Evolutionary conservation across 2,113 vertebrate genomes (phyloP), one percentile per base, ranked within the genome.

Genomic region (Peromyscus californicus): DNA sequence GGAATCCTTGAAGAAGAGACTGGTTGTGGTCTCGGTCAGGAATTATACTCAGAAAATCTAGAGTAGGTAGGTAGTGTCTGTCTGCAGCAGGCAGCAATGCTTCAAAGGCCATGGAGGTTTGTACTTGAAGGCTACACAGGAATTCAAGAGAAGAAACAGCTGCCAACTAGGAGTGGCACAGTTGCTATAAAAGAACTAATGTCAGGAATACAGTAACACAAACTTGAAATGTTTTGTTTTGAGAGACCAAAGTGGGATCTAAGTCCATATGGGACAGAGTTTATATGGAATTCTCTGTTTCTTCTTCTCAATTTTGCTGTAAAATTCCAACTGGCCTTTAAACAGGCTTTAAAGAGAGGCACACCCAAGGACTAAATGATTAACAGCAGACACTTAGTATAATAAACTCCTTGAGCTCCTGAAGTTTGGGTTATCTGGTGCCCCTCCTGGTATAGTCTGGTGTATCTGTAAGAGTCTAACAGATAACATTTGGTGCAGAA

Each of bases 111-210:
- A 15, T 39, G 22, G 21, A 61, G 24, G 7, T 7, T 22, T 78
- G 69, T 92, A 7, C 79, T 74, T 3, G 83, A 63, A 67, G 86
- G 39, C 63, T 51, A 70, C 29, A 39, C 19, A 39, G 16, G 19
- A 67, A 57, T 42, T 17, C 65, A 67, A 24, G 42, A 96, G 13
- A 76, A 90, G 29, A 17, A 59, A 33, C 3, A 54, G 12, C 63
- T 31, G 24, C 22, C 76, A 57, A 19, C 3, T 85, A 67, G 7
- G 51, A 51, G n/a, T 39, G n/a, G 29, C 16, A 59, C 54, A 90
- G 70, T 61, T 93, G 63, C 51, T 67, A 72, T 39, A 45, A 93
- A 78, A 29, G 93, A 91, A 74, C 88, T 72, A 89, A 72, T 31
- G 2, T 21, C 17, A 95, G 17, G 31, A 63, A 59, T 22, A 42